Conservation (phyloP, 2,888 invertebrate species). For the Machimus atricapillus region DNA sequence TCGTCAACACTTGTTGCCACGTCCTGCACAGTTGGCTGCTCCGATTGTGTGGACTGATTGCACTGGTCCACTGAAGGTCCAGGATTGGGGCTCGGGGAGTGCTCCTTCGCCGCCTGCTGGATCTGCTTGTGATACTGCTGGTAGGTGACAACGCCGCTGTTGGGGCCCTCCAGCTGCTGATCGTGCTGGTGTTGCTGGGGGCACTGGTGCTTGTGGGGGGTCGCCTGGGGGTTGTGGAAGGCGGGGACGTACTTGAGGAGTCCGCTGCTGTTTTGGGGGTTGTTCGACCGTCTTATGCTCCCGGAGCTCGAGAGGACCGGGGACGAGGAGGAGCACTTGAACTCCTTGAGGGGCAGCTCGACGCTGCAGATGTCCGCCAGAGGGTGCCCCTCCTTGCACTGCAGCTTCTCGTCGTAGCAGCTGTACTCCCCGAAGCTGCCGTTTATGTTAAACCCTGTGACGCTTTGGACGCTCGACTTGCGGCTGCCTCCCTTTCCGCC, state of each 20-base stretch:
- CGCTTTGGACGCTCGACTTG: slow-evolving; percentile 68
- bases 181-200: not conserved
- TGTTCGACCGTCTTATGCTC: slow-evolving; percentile 53
- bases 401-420: slow-evolving; percentile 70
- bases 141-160: slow-evolving; percentile 47
- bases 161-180: not conserved
- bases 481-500: slow-evolving; percentile 55
- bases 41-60: slow-evolving; percentile 51
- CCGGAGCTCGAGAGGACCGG: slow-evolving; percentile 52
- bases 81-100: slow-evolving; percentile 9
- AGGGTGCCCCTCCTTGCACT: slow-evolving; percentile 65
- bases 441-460: slow-evolving; percentile 45
- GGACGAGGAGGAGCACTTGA: slow-evolving; percentile 66
- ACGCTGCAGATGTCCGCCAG: slow-evolving; percentile 68
- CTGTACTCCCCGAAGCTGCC: slow-evolving; percentile 71
- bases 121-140: slow-evolving; percentile 45
- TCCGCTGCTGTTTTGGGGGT: not conserved
- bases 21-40: slow-evolving; percentile 48
- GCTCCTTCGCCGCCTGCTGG: slow-evolving; percentile 24
- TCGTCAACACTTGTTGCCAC: slow-evolving; percentile 49
- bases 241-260: slow-evolving; percentile 49
- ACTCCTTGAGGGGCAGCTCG: slow-evolving; percentile 71
- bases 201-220: slow-evolving; percentile 54
- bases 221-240: slow-evolving; percentile 45
- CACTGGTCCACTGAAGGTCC: slow-evolving; percentile 46